Evolutionary conservation across 2,888 invertebrate genomes (phyloP), one percentile per base, ranked within the genome.

Genomic region (Clepsis dumicolana): DNA sequence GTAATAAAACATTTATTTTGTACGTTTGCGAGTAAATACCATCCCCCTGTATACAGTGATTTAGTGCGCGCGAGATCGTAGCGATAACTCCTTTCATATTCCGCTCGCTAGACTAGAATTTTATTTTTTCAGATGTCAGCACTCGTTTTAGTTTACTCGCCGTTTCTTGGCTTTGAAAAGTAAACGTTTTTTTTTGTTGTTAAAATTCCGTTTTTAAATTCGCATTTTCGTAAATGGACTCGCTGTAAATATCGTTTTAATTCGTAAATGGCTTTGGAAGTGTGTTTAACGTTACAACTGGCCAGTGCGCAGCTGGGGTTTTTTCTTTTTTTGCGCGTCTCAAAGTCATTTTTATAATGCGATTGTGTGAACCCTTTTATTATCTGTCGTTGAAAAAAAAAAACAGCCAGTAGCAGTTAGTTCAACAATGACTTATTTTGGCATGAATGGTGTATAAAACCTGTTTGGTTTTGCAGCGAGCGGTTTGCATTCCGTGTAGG

Each of bases 1-100:
- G 92, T 93, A 93, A 93, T 91, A 90, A 91, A 93, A 93, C 92
- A 91, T 93, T 92, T 93, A 91, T 93, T 93, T 91, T 90, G 90
- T 88, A 87, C 91, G 92, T 91, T 91, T 89, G 87, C 83, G 87
- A 89, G 92, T 93, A 93, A 91, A 92, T 90, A 90, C 84, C 87
- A 91, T 88, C 90, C 93, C 92, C 92, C 88, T 93, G 91, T 91
- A 79, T 92, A 88, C 89, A 75, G 85, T 93, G 93, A 93, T 93
- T 93, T 93, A 93, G 91, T 92, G 90, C 90, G 83, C 89, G 84
- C 82, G 89, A 93, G 93, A 93, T 93, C 86, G 90, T 90, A 90
- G 85, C 90, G 93, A 93, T 93, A 93, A 91, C 85, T 92, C 87
- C 88, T 90, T 90, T 92, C 90, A 93, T 90, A 90, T 92, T 91